Evolutionary conservation across 1,140 invertebrate species (phyloP).

Genomic region (Stratiolaelaps scimitus): DNA sequence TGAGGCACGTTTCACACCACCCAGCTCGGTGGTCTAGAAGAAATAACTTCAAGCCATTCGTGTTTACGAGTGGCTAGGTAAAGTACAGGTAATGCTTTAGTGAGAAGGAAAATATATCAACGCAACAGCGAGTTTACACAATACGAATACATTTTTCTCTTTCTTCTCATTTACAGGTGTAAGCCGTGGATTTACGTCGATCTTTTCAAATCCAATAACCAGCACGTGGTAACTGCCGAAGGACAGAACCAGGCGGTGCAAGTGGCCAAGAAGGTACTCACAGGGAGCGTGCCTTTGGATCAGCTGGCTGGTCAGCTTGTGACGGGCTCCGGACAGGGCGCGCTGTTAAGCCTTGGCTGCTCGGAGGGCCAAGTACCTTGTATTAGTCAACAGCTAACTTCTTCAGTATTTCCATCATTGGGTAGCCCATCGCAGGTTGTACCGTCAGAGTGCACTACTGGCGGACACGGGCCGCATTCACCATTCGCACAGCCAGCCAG

Average conservation of each 20-base stretch:
- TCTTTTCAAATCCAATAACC: constrained; percentile 10
- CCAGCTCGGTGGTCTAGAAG: background rate
- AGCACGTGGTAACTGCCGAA: background rate
- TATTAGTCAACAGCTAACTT: constrained; percentile 7
- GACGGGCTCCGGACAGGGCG: background rate
- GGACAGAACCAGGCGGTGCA: background rate
- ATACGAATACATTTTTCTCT: too few species aligned
- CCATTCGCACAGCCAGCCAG: constrained; percentile 3
- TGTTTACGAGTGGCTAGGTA: too few species aligned
- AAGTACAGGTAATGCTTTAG: background rate
- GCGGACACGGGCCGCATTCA: background rate
- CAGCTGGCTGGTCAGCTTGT: constrained; percentile 8
- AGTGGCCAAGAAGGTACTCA: background rate
- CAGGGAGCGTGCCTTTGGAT: background rate
- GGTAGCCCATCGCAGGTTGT: constrained; percentile 23
- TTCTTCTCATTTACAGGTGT: constrained; percentile 6
- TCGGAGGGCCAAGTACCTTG: constrained; percentile 3
- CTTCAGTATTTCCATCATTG: background rate
- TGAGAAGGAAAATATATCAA: background rate
- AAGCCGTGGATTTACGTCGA: constrained; percentile 20
- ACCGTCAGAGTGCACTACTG: background rate
- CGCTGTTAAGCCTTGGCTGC: background rate
- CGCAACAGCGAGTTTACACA: background rate
- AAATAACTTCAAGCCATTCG: constrained; percentile 2
- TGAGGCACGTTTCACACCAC: too few species aligned